Conservation (phyloP, 2,113 vertebrate genomes). For the Cathartes aura region DNA sequence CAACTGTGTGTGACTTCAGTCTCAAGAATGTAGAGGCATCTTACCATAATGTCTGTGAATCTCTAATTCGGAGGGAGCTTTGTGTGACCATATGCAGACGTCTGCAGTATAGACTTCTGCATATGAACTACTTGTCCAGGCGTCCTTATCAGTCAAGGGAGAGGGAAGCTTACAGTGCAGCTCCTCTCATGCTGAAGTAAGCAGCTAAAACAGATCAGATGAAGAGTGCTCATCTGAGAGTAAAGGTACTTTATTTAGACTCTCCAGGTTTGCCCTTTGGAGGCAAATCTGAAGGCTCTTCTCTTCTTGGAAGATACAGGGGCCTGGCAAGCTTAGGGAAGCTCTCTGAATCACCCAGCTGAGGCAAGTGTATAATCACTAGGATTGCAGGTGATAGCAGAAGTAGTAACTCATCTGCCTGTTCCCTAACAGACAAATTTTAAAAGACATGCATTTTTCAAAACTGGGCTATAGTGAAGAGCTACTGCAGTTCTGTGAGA, state of each 20-base stretch:
- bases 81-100: background rate
- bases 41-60: background rate
- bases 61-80: background rate
- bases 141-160: background rate
- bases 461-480: background rate
- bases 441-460: background rate
- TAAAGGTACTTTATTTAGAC: background rate
- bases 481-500: background rate
- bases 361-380: background rate
- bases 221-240: background rate
- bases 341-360: background rate
- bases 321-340: background rate
- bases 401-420: background rate
- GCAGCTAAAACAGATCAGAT: background rate
- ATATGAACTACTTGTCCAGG: background rate
- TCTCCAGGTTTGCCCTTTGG: background rate
- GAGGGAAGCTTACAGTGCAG: background rate
- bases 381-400: background rate
- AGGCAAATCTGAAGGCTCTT: background rate
- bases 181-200: background rate
- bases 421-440: background rate
- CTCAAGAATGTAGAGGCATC: background rate
- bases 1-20: background rate
- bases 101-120: background rate
- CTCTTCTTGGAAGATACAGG: background rate